phyloP scores from a whole-genome alignment of 1,140 invertebrate species.

The Pseudomyrmex cubaensis region DNA sequence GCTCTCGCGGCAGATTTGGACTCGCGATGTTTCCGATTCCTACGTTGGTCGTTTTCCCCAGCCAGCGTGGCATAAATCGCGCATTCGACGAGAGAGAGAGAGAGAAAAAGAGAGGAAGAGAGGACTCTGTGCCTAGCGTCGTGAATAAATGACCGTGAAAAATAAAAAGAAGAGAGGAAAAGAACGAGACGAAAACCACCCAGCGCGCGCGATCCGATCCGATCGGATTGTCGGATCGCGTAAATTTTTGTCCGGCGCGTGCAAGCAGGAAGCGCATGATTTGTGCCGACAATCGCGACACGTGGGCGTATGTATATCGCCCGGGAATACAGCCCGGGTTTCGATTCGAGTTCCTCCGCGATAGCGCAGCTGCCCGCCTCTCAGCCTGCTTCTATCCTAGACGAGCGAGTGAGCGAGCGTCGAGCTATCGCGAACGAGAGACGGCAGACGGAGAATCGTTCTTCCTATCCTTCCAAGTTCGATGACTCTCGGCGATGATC shows the following conservation, averaged over 20 bases:
- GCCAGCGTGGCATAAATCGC: constrained; percentile 4
- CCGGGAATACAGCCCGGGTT: constrained; percentile 43
- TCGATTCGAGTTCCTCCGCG: constrained; percentile 56
- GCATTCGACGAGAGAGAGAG: background rate
- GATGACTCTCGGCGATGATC: constrained; percentile 69
- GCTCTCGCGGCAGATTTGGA: background rate
- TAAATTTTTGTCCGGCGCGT: constrained; percentile 38
- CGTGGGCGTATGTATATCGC: constrained; percentile 60
- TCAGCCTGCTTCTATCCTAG: constrained; percentile 33
- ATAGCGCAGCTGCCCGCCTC: constrained; percentile 37
- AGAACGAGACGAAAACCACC: constrained; percentile 6
- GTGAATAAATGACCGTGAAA: constrained; percentile 4
- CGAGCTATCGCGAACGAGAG: constrained; percentile 55
- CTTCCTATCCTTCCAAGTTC: constrained; percentile 65
- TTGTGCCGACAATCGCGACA: constrained; percentile 60
- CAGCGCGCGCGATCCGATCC: constrained; percentile 16
- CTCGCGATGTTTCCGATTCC: constrained; percentile 15
- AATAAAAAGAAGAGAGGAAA: background rate
- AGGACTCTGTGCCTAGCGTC: background rate
- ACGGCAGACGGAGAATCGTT: constrained; percentile 63
- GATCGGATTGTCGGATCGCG: constrained; percentile 37
- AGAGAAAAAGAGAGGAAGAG: background rate
- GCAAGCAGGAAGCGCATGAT: constrained; percentile 57
- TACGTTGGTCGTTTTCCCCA: background rate
- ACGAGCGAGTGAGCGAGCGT: constrained; percentile 5